phyloP scores from a whole-genome alignment of 2,888 invertebrate genomes.

The Agrotis clavis region DNA sequence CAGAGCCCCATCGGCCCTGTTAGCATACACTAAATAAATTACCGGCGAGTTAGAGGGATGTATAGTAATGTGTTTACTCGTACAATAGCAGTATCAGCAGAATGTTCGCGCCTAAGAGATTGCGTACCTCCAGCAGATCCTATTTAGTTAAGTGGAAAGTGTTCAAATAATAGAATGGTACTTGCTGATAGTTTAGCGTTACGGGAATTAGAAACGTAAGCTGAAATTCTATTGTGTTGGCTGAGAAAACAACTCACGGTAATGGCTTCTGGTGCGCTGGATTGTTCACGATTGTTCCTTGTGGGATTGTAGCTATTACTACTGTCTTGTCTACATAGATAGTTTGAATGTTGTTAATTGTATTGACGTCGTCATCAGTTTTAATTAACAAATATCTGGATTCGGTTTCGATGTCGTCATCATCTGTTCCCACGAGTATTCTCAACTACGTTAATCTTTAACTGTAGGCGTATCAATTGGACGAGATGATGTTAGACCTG shows the following conservation, averaged over 20 bases:
- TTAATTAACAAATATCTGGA: background rate
- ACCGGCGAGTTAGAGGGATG: slow-evolving; percentile 58
- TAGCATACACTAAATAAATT: slow-evolving; percentile 68
- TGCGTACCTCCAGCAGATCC: slow-evolving; percentile 47
- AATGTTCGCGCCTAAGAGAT: slow-evolving; percentile 59
- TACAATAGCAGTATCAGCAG: slow-evolving; percentile 51
- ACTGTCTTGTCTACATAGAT: slow-evolving; percentile 1
- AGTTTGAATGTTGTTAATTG: background rate
- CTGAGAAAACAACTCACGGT: slow-evolving; percentile 48
- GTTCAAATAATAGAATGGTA: slow-evolving; percentile 57
- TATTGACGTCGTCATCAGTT: background rate
- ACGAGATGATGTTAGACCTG: background rate
- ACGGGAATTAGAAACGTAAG: slow-evolving; percentile 62
- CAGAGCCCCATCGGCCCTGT: slow-evolving; percentile 41
- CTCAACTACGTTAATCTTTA: background rate
- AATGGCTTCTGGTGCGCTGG: slow-evolving; percentile 42
- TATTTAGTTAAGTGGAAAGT: slow-evolving; percentile 62
- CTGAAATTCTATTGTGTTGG: slow-evolving; percentile 58
- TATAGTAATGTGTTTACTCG: slow-evolving; percentile 63
- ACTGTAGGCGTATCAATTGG: slow-evolving; percentile 10
- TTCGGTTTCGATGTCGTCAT: background rate
- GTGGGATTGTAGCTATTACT: background rate
- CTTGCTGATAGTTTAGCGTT: slow-evolving; percentile 59
- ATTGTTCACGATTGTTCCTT: slow-evolving; percentile 20
- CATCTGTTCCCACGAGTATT: slow-evolving; percentile 6